Evolutionary conservation across 2,113 vertebrate species (phyloP).

Genomic region (Elachura formosa): DNA sequence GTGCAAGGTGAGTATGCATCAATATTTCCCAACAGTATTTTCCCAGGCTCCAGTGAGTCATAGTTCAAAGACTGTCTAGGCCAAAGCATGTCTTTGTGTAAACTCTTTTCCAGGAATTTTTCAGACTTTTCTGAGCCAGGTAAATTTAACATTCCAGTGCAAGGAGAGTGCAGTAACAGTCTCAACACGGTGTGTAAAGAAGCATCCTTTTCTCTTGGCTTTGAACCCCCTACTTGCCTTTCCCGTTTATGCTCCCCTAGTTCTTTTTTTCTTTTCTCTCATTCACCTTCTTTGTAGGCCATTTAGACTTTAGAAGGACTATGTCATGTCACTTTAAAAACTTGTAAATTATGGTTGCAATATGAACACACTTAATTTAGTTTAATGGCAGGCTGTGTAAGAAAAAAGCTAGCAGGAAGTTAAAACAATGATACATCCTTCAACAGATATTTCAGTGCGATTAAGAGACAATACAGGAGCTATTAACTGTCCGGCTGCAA

Average conservation of each 20-base stretch:
- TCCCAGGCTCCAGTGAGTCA: neutral
- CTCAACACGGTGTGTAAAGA: neutral
- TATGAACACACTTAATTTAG: neutral
- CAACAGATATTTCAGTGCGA: slow-evolving; percentile 12
- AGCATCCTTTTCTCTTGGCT: neutral
- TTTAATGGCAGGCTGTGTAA: neutral
- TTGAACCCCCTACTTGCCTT: neutral
- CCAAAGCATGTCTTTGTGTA: neutral
- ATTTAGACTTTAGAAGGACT: neutral
- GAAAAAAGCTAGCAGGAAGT: slow-evolving; percentile 24
- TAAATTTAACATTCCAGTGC: neutral
- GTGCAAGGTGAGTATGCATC: neutral
- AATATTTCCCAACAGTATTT: neutral
- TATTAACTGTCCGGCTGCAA: slow-evolving; percentile 41
- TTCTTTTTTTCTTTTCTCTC: neutral
- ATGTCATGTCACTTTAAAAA: neutral
- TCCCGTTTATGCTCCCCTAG: neutral
- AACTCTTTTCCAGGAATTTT: neutral
- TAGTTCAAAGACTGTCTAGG: neutral
- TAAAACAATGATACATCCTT: slow-evolving; percentile 47
- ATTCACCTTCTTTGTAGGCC: neutral
- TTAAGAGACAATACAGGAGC: slow-evolving; percentile 47
- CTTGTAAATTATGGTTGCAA: neutral
- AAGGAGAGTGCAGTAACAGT: neutral
- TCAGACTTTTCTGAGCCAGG: neutral